phyloP scores from a whole-genome alignment of 2,113 vertebrate species.

The Terrapene triunguis region DNA sequence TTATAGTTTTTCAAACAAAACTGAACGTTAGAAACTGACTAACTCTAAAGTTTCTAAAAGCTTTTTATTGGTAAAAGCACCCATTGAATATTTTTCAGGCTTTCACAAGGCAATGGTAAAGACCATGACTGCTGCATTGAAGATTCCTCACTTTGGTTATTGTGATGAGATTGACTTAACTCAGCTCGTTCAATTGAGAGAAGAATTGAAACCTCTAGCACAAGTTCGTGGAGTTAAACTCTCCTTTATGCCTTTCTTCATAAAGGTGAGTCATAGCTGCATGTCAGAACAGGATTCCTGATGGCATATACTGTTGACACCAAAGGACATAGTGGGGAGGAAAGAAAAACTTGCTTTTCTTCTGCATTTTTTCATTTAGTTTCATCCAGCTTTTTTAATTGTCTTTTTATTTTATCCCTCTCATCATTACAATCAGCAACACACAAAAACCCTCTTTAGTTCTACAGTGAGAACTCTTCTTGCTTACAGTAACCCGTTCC shows the following conservation, averaged over 20 bases:
- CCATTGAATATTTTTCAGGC: slow-evolving; percentile 78
- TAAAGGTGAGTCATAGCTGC: slow-evolving; percentile 85
- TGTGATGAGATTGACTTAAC: slow-evolving; percentile 93
- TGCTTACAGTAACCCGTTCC: neutral
- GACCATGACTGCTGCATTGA: slow-evolving; percentile 92
- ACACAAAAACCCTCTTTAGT: neutral
- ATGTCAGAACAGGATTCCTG: neutral
- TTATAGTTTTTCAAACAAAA: neutral
- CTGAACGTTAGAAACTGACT: neutral
- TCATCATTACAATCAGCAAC: neutral
- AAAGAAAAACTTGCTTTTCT: neutral
- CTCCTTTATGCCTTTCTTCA: slow-evolving; percentile 97
- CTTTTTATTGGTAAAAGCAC: slow-evolving; percentile 1
- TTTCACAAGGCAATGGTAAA: slow-evolving; percentile 96
- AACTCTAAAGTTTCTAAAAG: neutral
- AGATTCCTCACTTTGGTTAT: slow-evolving; percentile 96
- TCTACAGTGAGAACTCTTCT: neutral
- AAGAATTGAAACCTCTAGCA: slow-evolving; percentile 82
- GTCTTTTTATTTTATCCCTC: neutral
- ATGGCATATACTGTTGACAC: neutral
- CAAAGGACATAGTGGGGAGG: neutral
- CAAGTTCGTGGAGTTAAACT: slow-evolving; percentile 88
- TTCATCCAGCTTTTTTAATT: neutral
- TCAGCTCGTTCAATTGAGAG: slow-evolving; percentile 84
- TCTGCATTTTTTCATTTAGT: neutral